Evolutionary conservation across 2,888 invertebrate species (phyloP).

Genomic region (Luperina testacea): DNA sequence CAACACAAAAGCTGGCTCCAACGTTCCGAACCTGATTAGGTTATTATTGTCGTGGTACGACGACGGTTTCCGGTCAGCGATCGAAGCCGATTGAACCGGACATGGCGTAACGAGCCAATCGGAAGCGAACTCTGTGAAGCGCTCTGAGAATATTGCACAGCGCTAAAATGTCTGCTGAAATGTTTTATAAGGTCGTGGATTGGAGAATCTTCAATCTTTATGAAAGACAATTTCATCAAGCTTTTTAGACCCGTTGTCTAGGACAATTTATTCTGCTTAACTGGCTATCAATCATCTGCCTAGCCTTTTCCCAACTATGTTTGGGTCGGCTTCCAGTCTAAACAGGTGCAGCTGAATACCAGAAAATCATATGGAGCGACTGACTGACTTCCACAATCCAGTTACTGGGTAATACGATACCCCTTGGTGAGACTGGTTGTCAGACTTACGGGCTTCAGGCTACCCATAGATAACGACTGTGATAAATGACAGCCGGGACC

Average conservation of each 20-base stretch:
- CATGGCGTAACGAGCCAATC: conserved; percentile 61
- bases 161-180: conserved; percentile 10
- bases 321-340: not conserved
- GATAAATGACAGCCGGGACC: too few species aligned
- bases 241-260: not conserved
- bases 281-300: not conserved
- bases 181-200: not conserved
- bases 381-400: not conserved
- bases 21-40: conserved; percentile 13
- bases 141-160: not conserved
- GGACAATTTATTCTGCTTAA: not conserved
- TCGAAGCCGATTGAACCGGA: conserved; percentile 60
- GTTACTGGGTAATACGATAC: not conserved
- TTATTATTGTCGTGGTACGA: conserved; percentile 30
- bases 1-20: conserved; percentile 13
- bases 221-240: not conserved
- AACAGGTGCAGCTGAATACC: not conserved
- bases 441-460: too few species aligned
- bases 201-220: not conserved
- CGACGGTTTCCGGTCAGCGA: conserved; percentile 59
- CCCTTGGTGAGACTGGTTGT: too few species aligned
- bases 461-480: too few species aligned
- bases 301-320: not conserved
- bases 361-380: not conserved
- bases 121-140: conserved; percentile 49